Evolutionary conservation across 2,113 vertebrate species (phyloP), one percentile per base, ranked within the genome.

Genomic region (Nannospalax galili): DNA sequence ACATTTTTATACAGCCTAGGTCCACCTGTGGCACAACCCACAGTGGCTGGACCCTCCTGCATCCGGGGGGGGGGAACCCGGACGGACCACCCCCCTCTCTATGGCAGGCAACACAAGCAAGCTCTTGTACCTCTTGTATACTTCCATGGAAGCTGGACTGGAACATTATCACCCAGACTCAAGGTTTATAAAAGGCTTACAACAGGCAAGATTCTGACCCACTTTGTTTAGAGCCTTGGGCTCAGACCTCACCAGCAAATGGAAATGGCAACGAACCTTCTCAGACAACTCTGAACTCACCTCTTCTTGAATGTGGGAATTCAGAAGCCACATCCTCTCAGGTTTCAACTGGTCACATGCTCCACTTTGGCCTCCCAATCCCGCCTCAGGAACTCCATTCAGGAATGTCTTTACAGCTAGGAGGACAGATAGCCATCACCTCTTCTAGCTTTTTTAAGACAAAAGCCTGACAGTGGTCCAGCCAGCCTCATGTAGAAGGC

Each of bases 321-420:
- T 32, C 4, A 30, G 65, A 15, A 16, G 22, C 24, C 20, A 3
- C 10, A 10, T 5, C 32, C 17, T 78, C 26, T 11, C 30, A 35
- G 64, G 78, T 30, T 35, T 15, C 20, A n/a, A 30, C 20, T n/a
- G 7, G 20, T n/a, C 32, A 85, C 14, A 9, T 17, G 42, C 28
- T 84, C 30, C 35, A 30, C 11, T 11, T 26, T n/a, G 64, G 42
- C 65, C 65, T n/a, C 82, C 48, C 20, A 69, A 12, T 62, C 28
- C 75, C 19, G 17, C 2, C 8, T 52, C 45, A 58, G 67, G 35
- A 5, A 12, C 35, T 56, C 67, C 67, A 19, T 0, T 14, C 4
- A 12, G 2, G n/a, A 26, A 30, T 1, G 0, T 3, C 2, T 32
- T 37, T 5, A 20, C 15, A 28, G n/a, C 28, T 0, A 35, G 9